These are phyloP conservation scores for Bos taurus DNA, from an alignment of 2,113 vertebrate genomes.

Conservation along the genomic window DNA sequence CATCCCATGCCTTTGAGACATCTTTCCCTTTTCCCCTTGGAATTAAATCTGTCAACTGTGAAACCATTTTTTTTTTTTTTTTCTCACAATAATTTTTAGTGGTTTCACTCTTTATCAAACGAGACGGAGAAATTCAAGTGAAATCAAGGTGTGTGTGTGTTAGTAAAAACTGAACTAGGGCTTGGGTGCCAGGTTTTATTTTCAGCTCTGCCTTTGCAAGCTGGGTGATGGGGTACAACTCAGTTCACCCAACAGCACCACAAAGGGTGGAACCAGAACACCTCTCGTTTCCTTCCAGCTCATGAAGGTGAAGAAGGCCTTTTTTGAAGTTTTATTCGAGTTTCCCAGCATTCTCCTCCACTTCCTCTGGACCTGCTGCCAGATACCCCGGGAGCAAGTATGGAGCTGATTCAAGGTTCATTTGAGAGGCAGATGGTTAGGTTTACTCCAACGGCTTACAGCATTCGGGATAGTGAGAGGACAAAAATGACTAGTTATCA, in stretches of 20 bases:
- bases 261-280: not conserved
- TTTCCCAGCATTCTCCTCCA: not conserved
- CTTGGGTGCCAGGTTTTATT: not conserved
- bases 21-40: not conserved
- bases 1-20: not conserved
- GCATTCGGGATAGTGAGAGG: not conserved
- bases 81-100: not conserved
- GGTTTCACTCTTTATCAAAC: conserved; percentile 5
- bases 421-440: not conserved
- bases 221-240: not conserved
- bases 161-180: not conserved
- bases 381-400: not conserved
- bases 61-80: not conserved
- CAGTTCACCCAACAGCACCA: not conserved
- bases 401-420: not conserved
- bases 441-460: not conserved
- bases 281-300: not conserved
- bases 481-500: not conserved
- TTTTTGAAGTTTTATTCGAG: not conserved
- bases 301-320: not conserved
- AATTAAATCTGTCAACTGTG: not conserved
- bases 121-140: not conserved
- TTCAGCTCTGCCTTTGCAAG: not conserved
- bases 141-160: not conserved
- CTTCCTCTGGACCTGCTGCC: not conserved